phyloP scores from a whole-genome alignment of 2,113 vertebrate species.

The Lepus europaeus region DNA sequence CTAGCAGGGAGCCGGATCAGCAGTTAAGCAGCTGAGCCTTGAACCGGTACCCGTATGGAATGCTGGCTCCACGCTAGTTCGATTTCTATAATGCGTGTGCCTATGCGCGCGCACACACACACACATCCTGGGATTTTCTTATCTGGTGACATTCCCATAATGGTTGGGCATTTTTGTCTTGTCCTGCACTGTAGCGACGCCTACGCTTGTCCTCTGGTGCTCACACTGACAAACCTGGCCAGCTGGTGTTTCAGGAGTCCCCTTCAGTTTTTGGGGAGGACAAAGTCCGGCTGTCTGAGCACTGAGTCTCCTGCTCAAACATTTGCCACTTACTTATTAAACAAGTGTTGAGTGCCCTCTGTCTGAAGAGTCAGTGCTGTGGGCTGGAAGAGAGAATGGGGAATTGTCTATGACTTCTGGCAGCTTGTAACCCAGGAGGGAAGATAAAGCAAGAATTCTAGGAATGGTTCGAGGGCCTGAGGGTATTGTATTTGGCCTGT shows the following conservation, averaged over 20 bases:
- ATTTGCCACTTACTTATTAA: constrained; percentile 65
- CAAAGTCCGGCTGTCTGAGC: background rate
- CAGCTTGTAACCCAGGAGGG: background rate
- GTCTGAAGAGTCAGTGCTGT: background rate
- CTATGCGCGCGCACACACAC: rapidly evolving
- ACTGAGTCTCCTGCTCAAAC: constrained; percentile 50
- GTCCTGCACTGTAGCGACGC: background rate
- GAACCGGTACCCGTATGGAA: no score
- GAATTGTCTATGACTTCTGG: constrained; percentile 45
- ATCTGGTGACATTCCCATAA: background rate
- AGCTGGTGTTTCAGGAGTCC: background rate
- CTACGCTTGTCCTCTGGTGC: background rate
- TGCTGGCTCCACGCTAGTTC: background rate
- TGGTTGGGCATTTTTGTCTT: background rate
- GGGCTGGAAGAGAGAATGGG: background rate
- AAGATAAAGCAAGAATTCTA: background rate
- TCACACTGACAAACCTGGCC: background rate
- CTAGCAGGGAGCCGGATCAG: no score
- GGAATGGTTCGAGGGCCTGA: background rate
- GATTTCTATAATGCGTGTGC: background rate
- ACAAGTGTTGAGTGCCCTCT: background rate
- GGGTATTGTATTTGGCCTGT: background rate
- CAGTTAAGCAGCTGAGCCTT: no score
- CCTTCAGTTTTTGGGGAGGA: constrained; percentile 22
- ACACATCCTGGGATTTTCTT: background rate